Evolutionary conservation across 2,888 invertebrate species (phyloP).

Genomic region (Camptogramma bilineatum): DNA sequence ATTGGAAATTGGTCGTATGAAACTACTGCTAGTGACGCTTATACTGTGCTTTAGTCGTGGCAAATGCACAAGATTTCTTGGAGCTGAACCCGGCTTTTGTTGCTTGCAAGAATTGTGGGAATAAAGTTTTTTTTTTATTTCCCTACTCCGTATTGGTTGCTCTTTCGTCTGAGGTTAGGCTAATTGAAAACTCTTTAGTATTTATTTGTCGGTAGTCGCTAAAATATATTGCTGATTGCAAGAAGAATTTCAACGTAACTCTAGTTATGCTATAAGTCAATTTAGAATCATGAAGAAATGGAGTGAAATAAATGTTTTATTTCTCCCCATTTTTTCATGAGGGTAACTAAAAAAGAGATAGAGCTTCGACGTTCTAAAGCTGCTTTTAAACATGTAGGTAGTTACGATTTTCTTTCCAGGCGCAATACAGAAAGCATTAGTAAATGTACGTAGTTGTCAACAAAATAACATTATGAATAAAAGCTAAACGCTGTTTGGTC

Average conservation of each 20-base stretch:
- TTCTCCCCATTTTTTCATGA: too few relatives aligned
- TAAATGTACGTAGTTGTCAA: too few relatives aligned
- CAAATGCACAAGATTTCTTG: conserved; percentile 57
- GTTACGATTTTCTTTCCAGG: background rate
- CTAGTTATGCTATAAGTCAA: too few relatives aligned
- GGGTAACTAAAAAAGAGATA: too few relatives aligned
- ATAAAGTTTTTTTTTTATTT: conserved; percentile 54
- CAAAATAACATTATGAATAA: background rate
- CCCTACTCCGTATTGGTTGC: conserved; percentile 45
- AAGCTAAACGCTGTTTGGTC: background rate
- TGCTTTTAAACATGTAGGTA: too few relatives aligned
- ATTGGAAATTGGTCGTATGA: background rate
- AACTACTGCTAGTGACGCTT: conserved; percentile 9
- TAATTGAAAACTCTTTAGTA: conserved; percentile 29
- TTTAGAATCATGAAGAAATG: too few relatives aligned
- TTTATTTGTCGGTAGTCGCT: background rate
- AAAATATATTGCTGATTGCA: background rate
- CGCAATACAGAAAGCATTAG: too few relatives aligned
- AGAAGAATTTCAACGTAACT: too few relatives aligned
- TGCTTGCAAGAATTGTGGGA: conserved; percentile 64
- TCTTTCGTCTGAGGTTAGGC: conserved; percentile 43
- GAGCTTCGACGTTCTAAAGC: too few relatives aligned
- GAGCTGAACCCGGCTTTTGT: conserved; percentile 61
- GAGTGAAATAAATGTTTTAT: too few relatives aligned
- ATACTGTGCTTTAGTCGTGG: conserved; percentile 31